Conservation (phyloP, 2,113 vertebrate species). For the Gorilla gorilla region DNA sequence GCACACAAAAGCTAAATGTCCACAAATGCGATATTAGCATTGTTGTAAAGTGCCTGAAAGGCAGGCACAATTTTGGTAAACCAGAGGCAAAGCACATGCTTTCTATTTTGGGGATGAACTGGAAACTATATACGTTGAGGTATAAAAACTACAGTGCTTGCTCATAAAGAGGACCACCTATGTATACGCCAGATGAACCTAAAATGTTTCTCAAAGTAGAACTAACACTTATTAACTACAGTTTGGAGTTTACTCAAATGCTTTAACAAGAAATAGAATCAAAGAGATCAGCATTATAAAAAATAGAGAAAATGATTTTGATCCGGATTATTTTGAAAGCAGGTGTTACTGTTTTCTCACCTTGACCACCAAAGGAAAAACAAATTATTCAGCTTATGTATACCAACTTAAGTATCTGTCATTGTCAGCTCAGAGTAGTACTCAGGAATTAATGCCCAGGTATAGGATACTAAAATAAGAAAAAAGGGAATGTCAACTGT, state of each 20-base stretch:
- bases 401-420: not conserved
- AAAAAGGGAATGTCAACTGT: not conserved
- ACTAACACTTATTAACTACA: not conserved
- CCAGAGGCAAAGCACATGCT: not conserved
- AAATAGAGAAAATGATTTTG: not conserved
- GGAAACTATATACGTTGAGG: not conserved
- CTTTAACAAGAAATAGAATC: not conserved
- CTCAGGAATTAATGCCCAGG: not conserved
- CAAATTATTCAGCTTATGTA: not conserved
- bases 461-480: slow-evolving; percentile 39
- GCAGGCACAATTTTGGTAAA: not conserved
- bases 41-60: not conserved
- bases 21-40: not conserved
- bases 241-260: not conserved
- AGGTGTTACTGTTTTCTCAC: not conserved
- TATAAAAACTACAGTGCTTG: not conserved
- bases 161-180: not conserved
- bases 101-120: not conserved
- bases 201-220: not conserved
- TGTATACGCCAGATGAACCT: not conserved
- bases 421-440: not conserved
- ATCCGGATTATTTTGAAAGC: not conserved
- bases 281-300: not conserved
- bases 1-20: not conserved
- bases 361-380: not conserved